These are phyloP conservation scores for Scaptomyza tumidula DNA, from an alignment of 2,888 invertebrate genomes.

Conservation along the genomic window DNA sequence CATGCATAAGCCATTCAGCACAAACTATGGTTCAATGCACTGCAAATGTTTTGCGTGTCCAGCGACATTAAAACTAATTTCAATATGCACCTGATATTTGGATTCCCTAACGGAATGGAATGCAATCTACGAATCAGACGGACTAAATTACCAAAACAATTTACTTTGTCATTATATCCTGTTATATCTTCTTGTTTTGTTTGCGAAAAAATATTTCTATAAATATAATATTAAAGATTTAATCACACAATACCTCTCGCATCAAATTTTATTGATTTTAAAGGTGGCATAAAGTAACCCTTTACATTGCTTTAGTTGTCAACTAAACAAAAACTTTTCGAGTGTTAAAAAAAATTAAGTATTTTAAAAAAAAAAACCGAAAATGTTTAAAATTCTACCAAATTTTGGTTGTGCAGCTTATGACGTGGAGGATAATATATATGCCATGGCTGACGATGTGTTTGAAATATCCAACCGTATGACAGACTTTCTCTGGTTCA, in stretches of 20 bases:
- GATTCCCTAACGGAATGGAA: constrained; percentile 3
- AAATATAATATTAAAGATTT: not conserved
- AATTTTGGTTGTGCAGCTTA: constrained; percentile 18
- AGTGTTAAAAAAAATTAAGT: not conserved
- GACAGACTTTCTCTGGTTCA: constrained; percentile 14
- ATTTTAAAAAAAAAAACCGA: not conserved
- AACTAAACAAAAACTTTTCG: not conserved
- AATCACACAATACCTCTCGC: no score
- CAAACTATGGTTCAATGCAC: constrained; percentile 65
- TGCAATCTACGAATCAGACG: constrained; percentile 5
- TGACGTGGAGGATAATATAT: constrained; percentile 45
- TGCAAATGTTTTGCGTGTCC: constrained; percentile 54
- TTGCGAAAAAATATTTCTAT: not conserved
- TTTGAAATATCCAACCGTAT: constrained; percentile 27
- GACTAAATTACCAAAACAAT: constrained; percentile 1
- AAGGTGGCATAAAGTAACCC: not conserved
- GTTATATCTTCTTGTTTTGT: not conserved
- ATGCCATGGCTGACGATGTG: constrained; percentile 54
- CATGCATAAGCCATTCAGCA: constrained; percentile 36
- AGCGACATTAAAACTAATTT: constrained; percentile 47
- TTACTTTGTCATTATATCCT: not conserved
- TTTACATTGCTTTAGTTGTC: constrained; percentile 2
- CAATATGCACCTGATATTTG: constrained; percentile 28
- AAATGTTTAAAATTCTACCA: constrained; percentile 16
- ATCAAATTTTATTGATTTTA: not conserved